Percentiles rank a stretch among this genome's conserved stretches.
Conservation (phyloP, 64 coral and sea anemone species). For the Stylophora pistillata region DNA sequence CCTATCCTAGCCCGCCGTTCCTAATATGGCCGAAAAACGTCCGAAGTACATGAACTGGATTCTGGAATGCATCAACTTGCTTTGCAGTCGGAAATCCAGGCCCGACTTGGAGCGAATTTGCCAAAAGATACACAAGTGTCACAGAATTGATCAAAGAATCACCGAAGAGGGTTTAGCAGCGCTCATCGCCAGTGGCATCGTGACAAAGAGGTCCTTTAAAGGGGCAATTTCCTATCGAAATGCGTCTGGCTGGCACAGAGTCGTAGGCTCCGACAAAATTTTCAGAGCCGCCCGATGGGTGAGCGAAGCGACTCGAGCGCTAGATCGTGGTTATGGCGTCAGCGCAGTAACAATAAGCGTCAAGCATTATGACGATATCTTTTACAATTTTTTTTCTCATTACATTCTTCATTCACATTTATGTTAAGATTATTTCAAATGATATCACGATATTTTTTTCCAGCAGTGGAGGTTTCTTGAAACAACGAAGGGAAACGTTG, state of each 20-base stretch:
- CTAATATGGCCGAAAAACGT: conserved; percentile 64
- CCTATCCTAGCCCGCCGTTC: not conserved
- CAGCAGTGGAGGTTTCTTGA: no score
- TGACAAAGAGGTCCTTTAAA: conserved; percentile 90
- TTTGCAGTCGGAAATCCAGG: conserved; percentile 93
- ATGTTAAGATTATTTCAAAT: no score
- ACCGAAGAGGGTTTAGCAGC: conserved; percentile 90
- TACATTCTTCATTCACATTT: no score
- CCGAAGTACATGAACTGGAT: conserved; percentile 98
- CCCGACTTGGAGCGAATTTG: conserved; percentile 96
- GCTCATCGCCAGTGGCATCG: conserved; percentile 82
- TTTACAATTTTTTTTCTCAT: no score
- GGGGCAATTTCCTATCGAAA: conserved; percentile 92
- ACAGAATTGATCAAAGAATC: conserved; percentile 87
- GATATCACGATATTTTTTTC: no score
- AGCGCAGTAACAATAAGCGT: no score
- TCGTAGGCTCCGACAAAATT: conserved; percentile 66
- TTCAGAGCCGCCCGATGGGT: conserved; percentile 90
- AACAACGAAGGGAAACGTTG: no score
- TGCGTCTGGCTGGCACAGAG: conserved; percentile 82
- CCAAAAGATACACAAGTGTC: conserved; percentile 92
- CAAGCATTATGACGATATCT: no score
- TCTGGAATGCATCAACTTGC: conserved; percentile 93
- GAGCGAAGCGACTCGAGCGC: conserved; percentile 84
- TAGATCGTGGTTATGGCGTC: conserved; percentile 85